Evolutionary conservation across 2,113 vertebrate genomes (phyloP), one percentile per base, ranked within the genome.

Genomic region (Chamaea fasciata): DNA sequence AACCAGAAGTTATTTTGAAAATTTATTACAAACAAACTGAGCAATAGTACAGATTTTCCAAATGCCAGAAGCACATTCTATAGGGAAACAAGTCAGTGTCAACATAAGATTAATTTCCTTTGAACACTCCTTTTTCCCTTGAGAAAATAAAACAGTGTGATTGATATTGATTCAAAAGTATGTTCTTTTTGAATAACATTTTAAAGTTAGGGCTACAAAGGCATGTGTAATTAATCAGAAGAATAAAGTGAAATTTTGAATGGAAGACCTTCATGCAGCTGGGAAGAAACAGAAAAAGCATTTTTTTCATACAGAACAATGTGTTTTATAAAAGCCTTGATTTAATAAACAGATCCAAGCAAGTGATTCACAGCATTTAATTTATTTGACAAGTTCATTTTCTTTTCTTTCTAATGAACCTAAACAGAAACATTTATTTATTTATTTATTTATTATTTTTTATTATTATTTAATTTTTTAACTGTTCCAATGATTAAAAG

Each of bases 151-250:
- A 92, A 49, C 62, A 70, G 42, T 90, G 82, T 94, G 73, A 91
- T 79, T 95, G 76, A 88, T 97, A 96, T 70, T 83, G 65, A 95
- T 96, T 94, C 87, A 91, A 92, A 87, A 77, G n/a, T 49, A 74
- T 87, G 50, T 83, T 96, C 73, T 89, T 75, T 96, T 88, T 80
- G 83, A 94, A 84, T 55, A 82, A 15, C 70, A 52, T 83, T 95
- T 96, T 91, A 89, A 96, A 92, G 77, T 76, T 86, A 89, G 67
- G 79, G 8, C 44, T 90, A 78, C 28, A 88, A 80, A 94, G 33
- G 9, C 75, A 69, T 73, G 33, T 91, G 68, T 73, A 87, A 91
- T 94, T 94, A 96, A 94, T 95, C 95, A 96, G 50, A 46, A 89
- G 44, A 92, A 94, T 74, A 81, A 89, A 96, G 49, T 62, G n/a